Percentiles rank a stretch among this genome's conserved stretches.
Conservation (phyloP, 2,113 vertebrate genomes). For the Atlantisia rogersi region DNA sequence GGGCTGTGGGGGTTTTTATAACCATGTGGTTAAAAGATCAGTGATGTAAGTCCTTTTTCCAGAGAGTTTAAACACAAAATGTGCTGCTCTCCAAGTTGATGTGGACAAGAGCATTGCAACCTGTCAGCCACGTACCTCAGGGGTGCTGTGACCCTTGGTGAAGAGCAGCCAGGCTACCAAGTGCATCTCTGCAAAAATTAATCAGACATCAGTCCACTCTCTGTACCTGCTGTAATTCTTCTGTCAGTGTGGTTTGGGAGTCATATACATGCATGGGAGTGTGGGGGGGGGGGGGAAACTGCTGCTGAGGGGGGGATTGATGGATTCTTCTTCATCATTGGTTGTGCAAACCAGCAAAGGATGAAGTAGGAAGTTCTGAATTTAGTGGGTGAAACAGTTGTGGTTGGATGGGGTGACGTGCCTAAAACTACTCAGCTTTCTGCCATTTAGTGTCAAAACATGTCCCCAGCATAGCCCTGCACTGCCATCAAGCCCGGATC, state of each 20-base stretch:
- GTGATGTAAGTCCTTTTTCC: slow-evolving; percentile 30
- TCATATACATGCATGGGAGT: fast-evolving
- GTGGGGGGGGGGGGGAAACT: background rate
- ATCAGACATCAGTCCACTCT: background rate
- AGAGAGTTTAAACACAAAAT: background rate
- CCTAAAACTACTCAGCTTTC: background rate
- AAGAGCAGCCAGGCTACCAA: background rate
- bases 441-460: background rate
- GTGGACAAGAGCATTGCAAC: background rate
- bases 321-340: background rate
- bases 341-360: background rate
- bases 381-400: background rate
- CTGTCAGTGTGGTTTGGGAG: background rate
- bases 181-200: background rate
- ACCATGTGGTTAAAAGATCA: background rate
- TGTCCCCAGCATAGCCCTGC: background rate
- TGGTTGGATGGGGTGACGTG: background rate
- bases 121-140: background rate
- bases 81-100: background rate
- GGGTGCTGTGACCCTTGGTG: background rate
- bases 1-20: background rate
- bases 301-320: background rate
- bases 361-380: background rate
- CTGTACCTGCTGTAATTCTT: background rate
- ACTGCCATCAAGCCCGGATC: background rate